Percentiles rank a stretch among this genome's conserved stretches.
Conservation (phyloP, 1,140 invertebrate species). For the Paramacrobiotus metropolitanus region DNA sequence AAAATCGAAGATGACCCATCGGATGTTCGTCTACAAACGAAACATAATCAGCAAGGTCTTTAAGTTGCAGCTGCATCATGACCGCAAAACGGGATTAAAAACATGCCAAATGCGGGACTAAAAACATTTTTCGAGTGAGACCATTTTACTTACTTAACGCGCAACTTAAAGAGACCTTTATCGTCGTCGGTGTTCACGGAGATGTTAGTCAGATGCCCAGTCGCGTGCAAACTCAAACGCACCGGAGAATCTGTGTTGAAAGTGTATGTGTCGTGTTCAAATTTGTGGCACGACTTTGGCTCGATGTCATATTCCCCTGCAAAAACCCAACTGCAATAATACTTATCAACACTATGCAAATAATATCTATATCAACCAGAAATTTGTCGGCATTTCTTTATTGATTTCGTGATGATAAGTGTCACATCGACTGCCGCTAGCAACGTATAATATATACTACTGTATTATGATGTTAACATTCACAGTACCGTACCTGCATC, state of each 20-base stretch:
- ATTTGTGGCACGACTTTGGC: slow-evolving; percentile 57
- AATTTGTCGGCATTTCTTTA: too few relatives aligned
- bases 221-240: slow-evolving; percentile 23
- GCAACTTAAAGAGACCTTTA: slow-evolving; percentile 16
- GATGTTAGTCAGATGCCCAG: slow-evolving; percentile 21
- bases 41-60: too few relatives aligned
- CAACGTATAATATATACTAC: too few relatives aligned
- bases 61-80: too few relatives aligned
- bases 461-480: too few relatives aligned
- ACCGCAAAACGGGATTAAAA: slow-evolving; percentile 13
- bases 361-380: too few relatives aligned
- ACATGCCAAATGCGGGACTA: not conserved
- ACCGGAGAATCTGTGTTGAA: slow-evolving; percentile 24
- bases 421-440: too few relatives aligned
- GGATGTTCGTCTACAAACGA: slow-evolving; percentile 32
- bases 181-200: slow-evolving; percentile 15
- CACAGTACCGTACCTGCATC: slow-evolving; percentile 15
- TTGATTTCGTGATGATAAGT: too few relatives aligned
- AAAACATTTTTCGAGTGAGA: not conserved
- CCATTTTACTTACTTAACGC: slow-evolving; percentile 15
- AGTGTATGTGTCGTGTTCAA: slow-evolving; percentile 26
- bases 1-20: slow-evolving; percentile 26
- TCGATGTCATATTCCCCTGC: slow-evolving; percentile 45
- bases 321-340: too few relatives aligned
- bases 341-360: too few relatives aligned